Evolutionary conservation across 2,888 invertebrate species (phyloP).

Genomic region (Hirtodrosophila alboralis): DNA sequence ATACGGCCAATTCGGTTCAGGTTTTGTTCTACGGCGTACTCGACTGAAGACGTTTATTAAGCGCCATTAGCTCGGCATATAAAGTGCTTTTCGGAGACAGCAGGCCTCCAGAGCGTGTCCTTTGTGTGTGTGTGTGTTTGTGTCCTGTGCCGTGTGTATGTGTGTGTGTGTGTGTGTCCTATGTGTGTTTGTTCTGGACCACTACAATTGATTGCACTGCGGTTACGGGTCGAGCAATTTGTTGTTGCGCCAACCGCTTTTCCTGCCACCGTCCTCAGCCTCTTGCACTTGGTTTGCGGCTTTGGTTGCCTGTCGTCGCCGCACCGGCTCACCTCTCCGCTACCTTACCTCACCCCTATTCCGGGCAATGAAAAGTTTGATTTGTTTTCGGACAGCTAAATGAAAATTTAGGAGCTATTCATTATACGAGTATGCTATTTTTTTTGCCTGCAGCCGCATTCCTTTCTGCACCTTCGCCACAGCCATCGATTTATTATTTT

Average conservation of each 20-base stretch:
- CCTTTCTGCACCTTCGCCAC: background rate
- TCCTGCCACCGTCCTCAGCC: constrained; percentile 18
- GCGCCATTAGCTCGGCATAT: constrained; percentile 71
- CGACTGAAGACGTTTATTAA: constrained; percentile 72
- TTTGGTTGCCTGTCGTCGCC: constrained; percentile 21
- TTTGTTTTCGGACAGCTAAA: constrained; percentile 45
- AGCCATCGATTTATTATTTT: constrained; percentile 39
- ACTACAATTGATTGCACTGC: constrained; percentile 70
- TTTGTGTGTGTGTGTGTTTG: constrained; percentile 3
- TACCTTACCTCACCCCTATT: background rate
- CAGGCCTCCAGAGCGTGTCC: constrained; percentile 5
- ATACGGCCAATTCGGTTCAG: constrained; percentile 21
- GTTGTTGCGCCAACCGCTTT: constrained; percentile 45
- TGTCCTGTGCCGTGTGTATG: constrained; percentile 4
- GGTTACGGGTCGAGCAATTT: constrained; percentile 71
- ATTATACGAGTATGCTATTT: no score
- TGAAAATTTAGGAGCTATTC: constrained; percentile 68
- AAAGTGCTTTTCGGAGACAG: constrained; percentile 58
- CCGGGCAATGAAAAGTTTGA: constrained; percentile 43
- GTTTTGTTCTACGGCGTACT: constrained; percentile 49
- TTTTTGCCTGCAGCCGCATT: constrained; percentile 29
- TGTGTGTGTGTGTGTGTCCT: constrained; percentile 23
- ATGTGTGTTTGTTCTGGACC: constrained; percentile 50
- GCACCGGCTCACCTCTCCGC: constrained; percentile 1
- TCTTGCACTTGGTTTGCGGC: constrained; percentile 6